A percentile compares a stretch with the other conserved stretches of the same genome.
phyloP scores from a whole-genome alignment of 2,888 invertebrate species.

The Drosophila fulvimacula region DNA sequence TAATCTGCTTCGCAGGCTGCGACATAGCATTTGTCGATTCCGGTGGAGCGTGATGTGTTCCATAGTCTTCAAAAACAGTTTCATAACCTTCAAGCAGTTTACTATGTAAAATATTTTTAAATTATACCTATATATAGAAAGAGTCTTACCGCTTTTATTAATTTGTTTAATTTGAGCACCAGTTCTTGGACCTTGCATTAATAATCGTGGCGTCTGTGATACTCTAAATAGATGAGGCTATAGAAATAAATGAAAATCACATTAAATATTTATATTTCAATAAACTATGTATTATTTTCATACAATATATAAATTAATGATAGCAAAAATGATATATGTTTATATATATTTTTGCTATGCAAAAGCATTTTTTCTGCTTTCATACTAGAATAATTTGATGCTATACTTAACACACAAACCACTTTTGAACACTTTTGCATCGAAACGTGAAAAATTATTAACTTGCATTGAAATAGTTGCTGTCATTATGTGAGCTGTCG shows the following conservation, averaged over 20 bases:
- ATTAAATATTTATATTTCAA: background rate
- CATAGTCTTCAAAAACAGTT: conserved; percentile 50
- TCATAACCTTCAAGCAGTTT: conserved; percentile 64
- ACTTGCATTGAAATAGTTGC: conserved; percentile 27
- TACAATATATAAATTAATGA: too few relatives aligned
- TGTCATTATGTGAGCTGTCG: conserved; percentile 31
- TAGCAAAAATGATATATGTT: too few relatives aligned
- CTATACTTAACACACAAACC: background rate
- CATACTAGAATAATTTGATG: too few relatives aligned
- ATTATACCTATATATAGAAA: background rate
- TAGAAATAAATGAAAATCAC: background rate
- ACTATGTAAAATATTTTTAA: background rate
- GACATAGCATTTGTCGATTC: conserved; percentile 32
- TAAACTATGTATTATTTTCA: too few relatives aligned
- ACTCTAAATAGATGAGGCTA: conserved; percentile 15
- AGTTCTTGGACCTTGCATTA: background rate
- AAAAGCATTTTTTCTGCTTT: too few relatives aligned
- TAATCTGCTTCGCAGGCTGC: conserved; percentile 54
- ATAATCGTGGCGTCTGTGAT: conserved; percentile 10
- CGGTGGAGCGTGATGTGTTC: conserved; percentile 23
- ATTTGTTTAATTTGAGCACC: conserved; percentile 14
- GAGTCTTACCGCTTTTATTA: conserved; percentile 35
- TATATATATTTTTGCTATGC: too few relatives aligned
- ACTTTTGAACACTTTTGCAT: background rate
- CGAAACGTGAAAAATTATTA: background rate